A percentile compares a stretch with the other conserved stretches of the same genome.
phyloP scores from a whole-genome alignment of 1,140 invertebrate genomes.

The Papilio polytes region DNA sequence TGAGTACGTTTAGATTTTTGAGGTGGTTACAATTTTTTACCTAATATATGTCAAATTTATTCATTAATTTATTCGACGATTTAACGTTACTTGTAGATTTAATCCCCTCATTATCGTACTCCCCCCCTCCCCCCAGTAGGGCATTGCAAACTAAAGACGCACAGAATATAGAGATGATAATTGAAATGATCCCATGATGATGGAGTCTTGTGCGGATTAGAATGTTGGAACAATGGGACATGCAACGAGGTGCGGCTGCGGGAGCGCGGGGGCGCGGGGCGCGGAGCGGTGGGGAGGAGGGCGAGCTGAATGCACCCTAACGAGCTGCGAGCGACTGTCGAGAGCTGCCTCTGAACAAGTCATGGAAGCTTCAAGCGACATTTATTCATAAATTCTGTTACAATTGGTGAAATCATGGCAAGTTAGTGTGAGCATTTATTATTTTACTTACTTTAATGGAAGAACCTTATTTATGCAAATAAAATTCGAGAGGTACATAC shows the following conservation, averaged over 20 bases:
- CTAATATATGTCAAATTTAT: too few relatives aligned
- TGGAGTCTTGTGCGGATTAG: background rate
- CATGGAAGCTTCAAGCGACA: background rate
- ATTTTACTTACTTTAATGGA: background rate
- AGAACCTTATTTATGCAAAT: background rate
- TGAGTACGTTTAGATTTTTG: too few relatives aligned
- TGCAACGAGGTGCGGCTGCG: background rate
- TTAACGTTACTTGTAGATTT: background rate
- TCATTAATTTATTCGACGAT: background rate
- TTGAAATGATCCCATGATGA: background rate
- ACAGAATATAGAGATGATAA: background rate
- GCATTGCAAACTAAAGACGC: background rate
- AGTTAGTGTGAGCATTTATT: background rate
- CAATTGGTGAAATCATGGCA: background rate
- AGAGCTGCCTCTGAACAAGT: slow-evolving; percentile 23
- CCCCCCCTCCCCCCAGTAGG: background rate
- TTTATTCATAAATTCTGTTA: slow-evolving; percentile 11
- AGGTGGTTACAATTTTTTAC: too few relatives aligned
- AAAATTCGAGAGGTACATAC: too few relatives aligned
- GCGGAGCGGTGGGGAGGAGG: background rate
- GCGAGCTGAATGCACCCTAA: slow-evolving; percentile 19
- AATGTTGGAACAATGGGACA: slow-evolving; percentile 1
- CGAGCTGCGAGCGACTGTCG: slow-evolving; percentile 16
- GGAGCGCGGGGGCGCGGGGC: background rate
- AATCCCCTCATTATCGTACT: background rate